Conservation (phyloP, 2,113 vertebrate species). For the Ramphastos sulfuratus region DNA sequence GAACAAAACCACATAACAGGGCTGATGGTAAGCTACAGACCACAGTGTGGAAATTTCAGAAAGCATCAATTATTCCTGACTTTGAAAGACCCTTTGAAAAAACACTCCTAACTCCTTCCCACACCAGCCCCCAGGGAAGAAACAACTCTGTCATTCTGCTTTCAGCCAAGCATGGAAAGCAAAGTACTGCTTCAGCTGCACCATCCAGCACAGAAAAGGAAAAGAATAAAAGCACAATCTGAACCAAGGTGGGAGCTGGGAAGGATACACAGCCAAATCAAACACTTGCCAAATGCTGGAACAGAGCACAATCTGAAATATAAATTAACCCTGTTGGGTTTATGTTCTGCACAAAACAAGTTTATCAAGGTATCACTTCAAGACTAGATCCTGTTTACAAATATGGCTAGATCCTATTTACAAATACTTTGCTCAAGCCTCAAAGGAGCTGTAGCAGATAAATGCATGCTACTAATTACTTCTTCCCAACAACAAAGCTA, state of each 20-base stretch:
- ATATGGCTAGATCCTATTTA: conserved; percentile 4
- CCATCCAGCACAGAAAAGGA: not conserved
- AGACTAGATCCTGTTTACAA: conserved; percentile 18
- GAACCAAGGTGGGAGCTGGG: not conserved
- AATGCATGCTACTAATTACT: not conserved
- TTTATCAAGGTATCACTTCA: conserved; percentile 37
- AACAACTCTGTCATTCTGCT: conserved; percentile 3
- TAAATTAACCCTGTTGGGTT: conserved; percentile 47
- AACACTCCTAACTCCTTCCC: conserved; percentile 17
- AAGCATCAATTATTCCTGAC: conserved; percentile 13
- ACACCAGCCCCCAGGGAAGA: not conserved
- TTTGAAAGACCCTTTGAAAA: conserved; percentile 44
- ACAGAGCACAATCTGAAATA: conserved; percentile 12
- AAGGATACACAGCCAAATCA: conserved; percentile 46
- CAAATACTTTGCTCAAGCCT: not conserved
- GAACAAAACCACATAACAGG: conserved; percentile 43
- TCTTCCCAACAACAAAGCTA: not conserved
- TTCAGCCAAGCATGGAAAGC: not conserved
- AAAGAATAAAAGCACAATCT: conserved; percentile 30
- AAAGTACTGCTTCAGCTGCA: not conserved
- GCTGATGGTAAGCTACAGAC: conserved; percentile 39
- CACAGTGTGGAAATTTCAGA: conserved; percentile 29
- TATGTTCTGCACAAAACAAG: conserved; percentile 27
- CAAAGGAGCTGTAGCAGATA: not conserved
- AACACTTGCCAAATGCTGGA: conserved; percentile 47